Conservation (phyloP, 2,113 vertebrate genomes). For the Paramormyrops kingsleyae region DNA sequence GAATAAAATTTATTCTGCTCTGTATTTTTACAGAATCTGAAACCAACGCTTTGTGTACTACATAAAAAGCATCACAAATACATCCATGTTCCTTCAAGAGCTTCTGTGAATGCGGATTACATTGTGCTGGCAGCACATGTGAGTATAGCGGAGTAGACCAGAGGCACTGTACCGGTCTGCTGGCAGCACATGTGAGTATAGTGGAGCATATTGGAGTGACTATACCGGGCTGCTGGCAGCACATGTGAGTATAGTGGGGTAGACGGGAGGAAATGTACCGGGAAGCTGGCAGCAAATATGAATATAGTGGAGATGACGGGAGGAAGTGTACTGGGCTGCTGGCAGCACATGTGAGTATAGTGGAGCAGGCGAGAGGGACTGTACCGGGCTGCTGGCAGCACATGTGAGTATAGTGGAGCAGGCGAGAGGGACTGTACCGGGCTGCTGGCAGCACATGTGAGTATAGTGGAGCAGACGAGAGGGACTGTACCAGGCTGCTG, state of each 20-base stretch:
- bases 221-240: too few relatives aligned
- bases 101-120: too few relatives aligned
- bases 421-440: background rate
- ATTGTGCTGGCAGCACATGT: background rate
- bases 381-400: conserved; percentile 66
- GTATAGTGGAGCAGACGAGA: too few relatives aligned
- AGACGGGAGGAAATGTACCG: conserved; percentile 38
- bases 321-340: background rate
- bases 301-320: background rate
- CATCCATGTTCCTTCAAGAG: too few relatives aligned
- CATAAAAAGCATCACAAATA: too few relatives aligned
- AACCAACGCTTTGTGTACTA: too few relatives aligned
- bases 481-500: conserved; percentile 55
- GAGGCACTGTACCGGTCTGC: too few relatives aligned
- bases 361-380: background rate
- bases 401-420: conserved; percentile 32
- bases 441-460: background rate
- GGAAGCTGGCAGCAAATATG: conserved; percentile 60
- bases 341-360: background rate
- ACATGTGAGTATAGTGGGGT: background rate
- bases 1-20: too few relatives aligned
- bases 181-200: too few relatives aligned
- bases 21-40: too few relatives aligned
- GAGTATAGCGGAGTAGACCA: too few relatives aligned
- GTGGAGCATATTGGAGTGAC: too few relatives aligned